Conservation (phyloP, 1,140 invertebrate genomes). For the Oppia nitens region DNA sequence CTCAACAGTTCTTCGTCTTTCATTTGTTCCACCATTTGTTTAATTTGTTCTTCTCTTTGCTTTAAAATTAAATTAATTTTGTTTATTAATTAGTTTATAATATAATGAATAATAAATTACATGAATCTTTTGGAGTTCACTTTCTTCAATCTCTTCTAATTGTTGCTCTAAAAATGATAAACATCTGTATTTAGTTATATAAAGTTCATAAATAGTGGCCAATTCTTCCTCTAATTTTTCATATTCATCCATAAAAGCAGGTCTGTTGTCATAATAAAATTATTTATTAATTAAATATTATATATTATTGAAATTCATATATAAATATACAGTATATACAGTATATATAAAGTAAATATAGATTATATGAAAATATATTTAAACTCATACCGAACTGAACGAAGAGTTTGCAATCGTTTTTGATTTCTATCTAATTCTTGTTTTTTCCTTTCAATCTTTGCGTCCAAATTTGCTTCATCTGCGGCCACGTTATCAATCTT, state of each 20-base stretch:
- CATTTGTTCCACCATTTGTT: slow-evolving; percentile 34
- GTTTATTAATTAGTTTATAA: slow-evolving; percentile 3
- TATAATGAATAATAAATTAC: slow-evolving; percentile 28
- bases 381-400: slow-evolving; percentile 59
- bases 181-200: slow-evolving; percentile 69
- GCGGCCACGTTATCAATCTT: slow-evolving; percentile 66
- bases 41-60: slow-evolving; percentile 31
- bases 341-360: no score
- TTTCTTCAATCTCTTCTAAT: slow-evolving; percentile 46
- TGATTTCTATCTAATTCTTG: slow-evolving; percentile 78
- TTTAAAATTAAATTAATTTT: slow-evolving; percentile 10
- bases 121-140: slow-evolving; percentile 50
- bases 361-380: neutral
- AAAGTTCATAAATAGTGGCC: slow-evolving; percentile 64
- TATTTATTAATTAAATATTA: no score
- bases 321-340: no score
- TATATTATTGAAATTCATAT: no score
- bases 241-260: slow-evolving; percentile 93
- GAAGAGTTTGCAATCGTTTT: slow-evolving; percentile 75
- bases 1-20: slow-evolving; percentile 30
- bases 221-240: slow-evolving; percentile 74
- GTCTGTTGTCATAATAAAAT: no score
- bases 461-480: slow-evolving; percentile 66
- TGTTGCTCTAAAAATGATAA: slow-evolving; percentile 61
- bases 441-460: slow-evolving; percentile 76